Evolutionary conservation across 2,888 invertebrate species (phyloP).

Genomic region (Euplagia quadripunctaria): DNA sequence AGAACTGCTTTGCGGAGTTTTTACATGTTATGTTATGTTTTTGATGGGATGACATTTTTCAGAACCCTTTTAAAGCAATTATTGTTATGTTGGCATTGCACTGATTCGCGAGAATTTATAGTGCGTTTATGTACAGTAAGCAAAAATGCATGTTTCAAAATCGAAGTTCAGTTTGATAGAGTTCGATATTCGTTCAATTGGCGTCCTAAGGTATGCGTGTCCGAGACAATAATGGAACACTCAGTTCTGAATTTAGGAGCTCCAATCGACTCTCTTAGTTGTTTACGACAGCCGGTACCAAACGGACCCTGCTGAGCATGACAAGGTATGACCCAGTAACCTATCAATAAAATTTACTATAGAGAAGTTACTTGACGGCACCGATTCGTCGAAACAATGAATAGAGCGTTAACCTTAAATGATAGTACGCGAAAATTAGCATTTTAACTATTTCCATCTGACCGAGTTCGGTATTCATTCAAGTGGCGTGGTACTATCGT

Average conservation of each 20-base stretch:
- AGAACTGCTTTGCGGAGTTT: no score
- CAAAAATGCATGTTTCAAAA: no score
- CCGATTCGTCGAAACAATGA: no score
- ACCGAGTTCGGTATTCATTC: constrained; percentile 13
- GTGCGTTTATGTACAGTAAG: no score
- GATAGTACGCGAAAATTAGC: neutral
- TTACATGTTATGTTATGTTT: no score
- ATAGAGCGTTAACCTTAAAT: no score
- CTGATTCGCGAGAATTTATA: no score
- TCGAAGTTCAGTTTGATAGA: no score
- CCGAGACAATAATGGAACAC: neutral
- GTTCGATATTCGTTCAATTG: no score
- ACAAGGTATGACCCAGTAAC: neutral
- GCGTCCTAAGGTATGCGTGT: neutral
- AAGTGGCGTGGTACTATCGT: constrained; percentile 48
- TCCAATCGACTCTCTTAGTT: neutral
- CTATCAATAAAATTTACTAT: neutral
- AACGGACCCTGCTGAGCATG: neutral
- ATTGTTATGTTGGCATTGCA: no score
- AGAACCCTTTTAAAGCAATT: no score
- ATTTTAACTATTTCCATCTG: neutral
- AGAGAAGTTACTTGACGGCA: neutral
- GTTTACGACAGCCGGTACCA: neutral
- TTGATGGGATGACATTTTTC: no score
- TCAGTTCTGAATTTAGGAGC: neutral